Evolutionary conservation across 1,140 invertebrate species (phyloP).

Genomic region (Apis cerana): DNA sequence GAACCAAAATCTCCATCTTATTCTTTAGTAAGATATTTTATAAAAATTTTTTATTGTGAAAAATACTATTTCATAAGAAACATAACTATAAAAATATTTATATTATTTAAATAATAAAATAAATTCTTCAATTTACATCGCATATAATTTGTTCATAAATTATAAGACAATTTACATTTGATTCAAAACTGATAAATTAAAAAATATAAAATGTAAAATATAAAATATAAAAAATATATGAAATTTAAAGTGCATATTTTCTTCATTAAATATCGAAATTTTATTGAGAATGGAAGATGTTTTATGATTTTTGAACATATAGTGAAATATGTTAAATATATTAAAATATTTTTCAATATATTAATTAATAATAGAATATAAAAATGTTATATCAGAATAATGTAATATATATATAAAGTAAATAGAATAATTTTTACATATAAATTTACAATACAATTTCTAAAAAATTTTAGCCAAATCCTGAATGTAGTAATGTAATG

Average conservation of each 20-base stretch:
- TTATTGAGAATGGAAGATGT: too few species aligned
- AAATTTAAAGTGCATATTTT: too few species aligned
- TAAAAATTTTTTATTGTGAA: neutral
- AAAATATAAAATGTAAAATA: too few species aligned
- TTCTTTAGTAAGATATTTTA: constrained; percentile 79
- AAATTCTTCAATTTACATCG: too few species aligned
- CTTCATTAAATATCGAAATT: too few species aligned
- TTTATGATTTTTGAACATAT: too few species aligned
- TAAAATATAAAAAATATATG: too few species aligned
- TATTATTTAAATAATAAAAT: neutral
- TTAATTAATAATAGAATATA: neutral
- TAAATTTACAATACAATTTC: constrained; percentile 57
- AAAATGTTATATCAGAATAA: neutral
- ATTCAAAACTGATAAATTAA: too few species aligned
- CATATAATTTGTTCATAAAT: too few species aligned
- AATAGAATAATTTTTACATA: neutral
- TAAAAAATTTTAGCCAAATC: constrained; percentile 82
- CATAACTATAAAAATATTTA: neutral
- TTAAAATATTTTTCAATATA: neutral
- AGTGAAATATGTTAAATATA: neutral
- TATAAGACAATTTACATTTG: too few species aligned
- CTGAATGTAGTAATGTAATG: constrained; percentile 89
- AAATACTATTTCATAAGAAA: neutral
- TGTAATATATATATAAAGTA: neutral
- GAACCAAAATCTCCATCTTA: constrained; percentile 83